phyloP scores from a whole-genome alignment of 1,140 invertebrate genomes.

The Drosophila pallidifrons region DNA sequence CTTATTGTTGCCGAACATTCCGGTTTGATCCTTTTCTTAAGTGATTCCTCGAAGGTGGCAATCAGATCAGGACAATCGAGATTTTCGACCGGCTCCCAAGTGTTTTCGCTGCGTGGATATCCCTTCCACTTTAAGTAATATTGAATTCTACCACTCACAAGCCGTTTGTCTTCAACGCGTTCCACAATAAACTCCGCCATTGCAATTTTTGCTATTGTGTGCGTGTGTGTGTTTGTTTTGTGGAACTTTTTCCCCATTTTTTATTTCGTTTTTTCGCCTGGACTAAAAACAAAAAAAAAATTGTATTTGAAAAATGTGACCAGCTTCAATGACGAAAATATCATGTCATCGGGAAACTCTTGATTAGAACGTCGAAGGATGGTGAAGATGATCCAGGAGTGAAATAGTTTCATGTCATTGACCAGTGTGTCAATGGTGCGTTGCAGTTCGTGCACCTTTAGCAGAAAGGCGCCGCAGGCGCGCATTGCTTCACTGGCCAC shows the following conservation, averaged over 20 bases:
- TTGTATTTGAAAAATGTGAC: slow-evolving; percentile 54
- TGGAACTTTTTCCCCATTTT: neutral
- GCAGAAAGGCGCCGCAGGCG: slow-evolving; percentile 92
- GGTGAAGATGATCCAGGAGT: slow-evolving; percentile 93
- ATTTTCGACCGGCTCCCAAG: slow-evolving; percentile 96
- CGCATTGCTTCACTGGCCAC: slow-evolving; percentile 87
- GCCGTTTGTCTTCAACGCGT: slow-evolving; percentile 93
- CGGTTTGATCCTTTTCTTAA: slow-evolving; percentile 86
- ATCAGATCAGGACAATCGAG: slow-evolving; percentile 97
- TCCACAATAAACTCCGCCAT: slow-evolving; percentile 95
- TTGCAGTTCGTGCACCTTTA: slow-evolving; percentile 95
- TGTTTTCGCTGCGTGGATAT: slow-evolving; percentile 92
- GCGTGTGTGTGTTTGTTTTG: slow-evolving; percentile 12
- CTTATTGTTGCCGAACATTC: slow-evolving; percentile 10
- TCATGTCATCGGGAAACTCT: slow-evolving; percentile 92
- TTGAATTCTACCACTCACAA: slow-evolving; percentile 93
- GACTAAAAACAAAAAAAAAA: slow-evolving; percentile 11
- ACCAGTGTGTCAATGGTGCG: slow-evolving; percentile 97
- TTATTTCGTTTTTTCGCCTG: neutral
- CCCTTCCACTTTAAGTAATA: slow-evolving; percentile 97
- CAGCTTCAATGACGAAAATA: slow-evolving; percentile 86
- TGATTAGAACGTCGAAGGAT: slow-evolving; percentile 94
- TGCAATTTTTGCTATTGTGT: neutral
- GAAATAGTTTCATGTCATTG: slow-evolving; percentile 97
- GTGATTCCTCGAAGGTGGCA: slow-evolving; percentile 93